Base-by-base conservation (phyloP, 1,140 invertebrate genomes). In the Sminthurinus signatus region DNA sequence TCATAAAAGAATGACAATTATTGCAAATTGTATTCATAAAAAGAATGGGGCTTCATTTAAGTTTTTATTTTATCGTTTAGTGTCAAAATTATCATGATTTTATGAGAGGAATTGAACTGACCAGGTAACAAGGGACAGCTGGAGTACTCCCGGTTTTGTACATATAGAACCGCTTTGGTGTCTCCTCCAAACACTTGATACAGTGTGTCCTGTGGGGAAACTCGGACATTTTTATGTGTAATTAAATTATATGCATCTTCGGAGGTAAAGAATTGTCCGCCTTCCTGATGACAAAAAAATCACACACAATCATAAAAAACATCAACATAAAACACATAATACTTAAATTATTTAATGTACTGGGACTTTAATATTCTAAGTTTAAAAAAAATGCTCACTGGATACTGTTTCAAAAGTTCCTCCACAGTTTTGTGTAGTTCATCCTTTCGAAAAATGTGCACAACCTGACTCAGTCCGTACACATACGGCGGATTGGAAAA, bases 401-500 rank as follows among this genome's bases (percentile, higher is more conserved):
- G 54, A 39, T 56, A 56, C 31, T 56, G 31, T 17, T 32, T 14
- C 54, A 56, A 23, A 4, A 56, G 8, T 27, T 56, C 28, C 8
- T 17, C 54, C 5, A 56, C 23, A 3, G 50, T 52, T 52, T 25
- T 27, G 4, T 29, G 23, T 14, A 56, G n/a, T 42, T 56, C 54
- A 56, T 56, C 54, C 19, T 39, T 15, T 19, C 23, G 54, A 19
- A 56, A 39, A 19, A 23, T 23, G 21, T 56, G 54, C 2, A 42
- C 36, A 21, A 56, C 54, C 21, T 56, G 54, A 28, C 54, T 56
- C 4, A 56, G 25, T 2, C 54, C 54, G 21, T 56, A 56, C 10
- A 56, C 31, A 5, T 8, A 39, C 2, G 54, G 54, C 2, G 54
- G 54, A 19, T 21, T 56, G 54, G 54, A 56, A 56, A 56, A 56